A percentile compares a stretch with the other conserved stretches of the same genome.
These are phyloP conservation scores for Sinocyclocheilus rhinocerous DNA, from an alignment of 2,113 vertebrate species.

Conservation along the genomic window DNA sequence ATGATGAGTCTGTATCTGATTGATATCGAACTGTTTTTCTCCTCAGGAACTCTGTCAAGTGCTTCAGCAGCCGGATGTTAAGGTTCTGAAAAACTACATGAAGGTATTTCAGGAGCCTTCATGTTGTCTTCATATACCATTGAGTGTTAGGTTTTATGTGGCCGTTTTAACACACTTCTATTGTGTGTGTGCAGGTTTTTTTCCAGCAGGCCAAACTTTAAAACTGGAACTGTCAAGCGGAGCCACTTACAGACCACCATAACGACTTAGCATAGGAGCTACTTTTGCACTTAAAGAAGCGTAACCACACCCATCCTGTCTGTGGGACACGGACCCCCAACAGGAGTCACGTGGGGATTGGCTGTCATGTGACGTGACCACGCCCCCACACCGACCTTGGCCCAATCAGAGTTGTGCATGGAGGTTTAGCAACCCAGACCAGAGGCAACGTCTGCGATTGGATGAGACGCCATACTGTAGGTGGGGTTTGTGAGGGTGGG, in stretches of 20 bases:
- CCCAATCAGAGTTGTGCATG: constrained; percentile 59
- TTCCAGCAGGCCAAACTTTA: constrained; percentile 94
- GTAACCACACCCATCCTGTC: constrained; percentile 57
- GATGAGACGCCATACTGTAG: constrained; percentile 34
- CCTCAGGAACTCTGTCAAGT: constrained; percentile 92
- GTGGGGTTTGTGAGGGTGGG: constrained; percentile 35
- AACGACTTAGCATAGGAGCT: constrained; percentile 66
- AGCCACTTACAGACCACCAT: constrained; percentile 54
- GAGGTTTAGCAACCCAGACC: constrained; percentile 17
- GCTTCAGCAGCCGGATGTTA: constrained; percentile 93
- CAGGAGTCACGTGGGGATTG: constrained; percentile 31
- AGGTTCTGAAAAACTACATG: constrained; percentile 95
- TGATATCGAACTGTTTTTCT: background rate
- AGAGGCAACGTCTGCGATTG: constrained; percentile 41
- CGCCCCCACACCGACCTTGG: constrained; percentile 30
- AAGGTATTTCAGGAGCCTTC: constrained; percentile 78
- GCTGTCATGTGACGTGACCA: constrained; percentile 21
- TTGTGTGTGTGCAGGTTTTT: constrained; percentile 80
- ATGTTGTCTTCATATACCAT: too few species aligned
- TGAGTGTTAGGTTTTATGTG: background rate
- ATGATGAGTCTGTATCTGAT: background rate
- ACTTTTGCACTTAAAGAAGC: constrained; percentile 73
- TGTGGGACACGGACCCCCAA: constrained; percentile 37
- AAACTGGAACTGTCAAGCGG: constrained; percentile 62
- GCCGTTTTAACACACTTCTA: background rate